Evolutionary conservation across 2,888 invertebrate genomes (phyloP), one percentile per base, ranked within the genome.

Genomic region (Acleris holmiana): DNA sequence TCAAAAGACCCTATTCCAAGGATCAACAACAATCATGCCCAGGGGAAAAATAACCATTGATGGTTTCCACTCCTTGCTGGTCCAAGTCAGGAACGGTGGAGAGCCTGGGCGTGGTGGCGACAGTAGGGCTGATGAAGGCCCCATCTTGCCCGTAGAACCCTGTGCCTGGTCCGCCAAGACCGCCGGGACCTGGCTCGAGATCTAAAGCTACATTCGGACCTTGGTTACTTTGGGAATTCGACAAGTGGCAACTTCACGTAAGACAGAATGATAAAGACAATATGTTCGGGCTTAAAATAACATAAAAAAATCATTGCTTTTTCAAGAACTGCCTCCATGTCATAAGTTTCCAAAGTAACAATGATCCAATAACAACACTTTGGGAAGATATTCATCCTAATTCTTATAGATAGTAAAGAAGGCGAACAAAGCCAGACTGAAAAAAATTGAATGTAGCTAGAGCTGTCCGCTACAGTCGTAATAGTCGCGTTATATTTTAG

Each of bases 71-170:
- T 49, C 68, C 69, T 17, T 69, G 75, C 18, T 69, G 75, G 59
- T 74, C 75, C 21, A 69, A 41, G 23, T 59, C 19, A 15, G 68
- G 68, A 13, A 68, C 47, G 17, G 46, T 63, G 10, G 57, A 48
- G 4, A 57, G 66, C 46, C 65, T 64, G 0, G 73, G 67, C 13
- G 68, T 66, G 21, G 69, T 49, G 23, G 57, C 51, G 29, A 54
- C 35, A 18, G 41, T 53, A n/a, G 25, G 66, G 17, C 54, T 54
- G 47, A 68, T 59, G 61, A 76, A 77, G 15, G 78, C 70, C 2
- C 80, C 81, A n/a, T 81, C 79, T 0, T 80, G 77, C 1, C 80
- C 82, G 70, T 80, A 78, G 73, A 78, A 79, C 2, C 80, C 82
- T 1, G 78, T 77, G 2, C 81, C 80, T 1, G 81, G 67, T 0